These are phyloP conservation scores for Drosophila ercepeae DNA, from an alignment of 1,140 invertebrate species.

Conservation along the genomic window DNA sequence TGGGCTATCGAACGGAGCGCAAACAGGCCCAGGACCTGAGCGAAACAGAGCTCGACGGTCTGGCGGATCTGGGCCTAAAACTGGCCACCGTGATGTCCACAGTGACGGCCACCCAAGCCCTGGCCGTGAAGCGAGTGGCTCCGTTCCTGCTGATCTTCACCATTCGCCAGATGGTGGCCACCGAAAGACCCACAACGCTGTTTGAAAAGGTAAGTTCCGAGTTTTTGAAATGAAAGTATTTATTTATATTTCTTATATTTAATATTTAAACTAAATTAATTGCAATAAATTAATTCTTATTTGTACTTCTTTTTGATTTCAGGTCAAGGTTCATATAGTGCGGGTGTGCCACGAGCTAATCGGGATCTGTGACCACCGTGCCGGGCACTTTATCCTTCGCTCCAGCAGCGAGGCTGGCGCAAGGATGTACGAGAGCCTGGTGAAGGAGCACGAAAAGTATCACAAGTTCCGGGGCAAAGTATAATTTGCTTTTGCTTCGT, in stretches of 20 bases:
- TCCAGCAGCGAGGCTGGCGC: slow-evolving; percentile 75
- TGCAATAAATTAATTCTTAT: background rate
- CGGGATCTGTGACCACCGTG: slow-evolving; percentile 75
- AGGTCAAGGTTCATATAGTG: slow-evolving; percentile 78
- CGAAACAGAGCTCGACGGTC: slow-evolving; percentile 61
- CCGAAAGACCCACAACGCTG: slow-evolving; percentile 72
- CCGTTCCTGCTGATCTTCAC: slow-evolving; percentile 77
- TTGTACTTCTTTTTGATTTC: background rate
- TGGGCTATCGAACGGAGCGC: slow-evolving; percentile 74
- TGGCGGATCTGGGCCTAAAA: slow-evolving; percentile 71
- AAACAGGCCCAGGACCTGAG: slow-evolving; percentile 59
- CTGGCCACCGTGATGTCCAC: slow-evolving; percentile 67
- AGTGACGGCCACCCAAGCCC: slow-evolving; percentile 48
- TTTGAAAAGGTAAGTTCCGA: slow-evolving; percentile 80
- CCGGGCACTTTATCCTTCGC: slow-evolving; percentile 78
- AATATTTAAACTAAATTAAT: no score
- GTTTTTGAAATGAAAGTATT: no score
- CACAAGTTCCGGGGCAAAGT: slow-evolving; percentile 82
- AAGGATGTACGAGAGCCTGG: slow-evolving; percentile 65
- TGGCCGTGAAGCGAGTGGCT: slow-evolving; percentile 76
- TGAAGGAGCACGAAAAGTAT: slow-evolving; percentile 80
- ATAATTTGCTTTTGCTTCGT: slow-evolving; percentile 19
- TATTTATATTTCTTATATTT: background rate
- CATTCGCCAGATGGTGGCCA: slow-evolving; percentile 75
- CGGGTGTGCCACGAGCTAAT: slow-evolving; percentile 77